Conservation (phyloP, 2,797 vertebrate genomes). For the Scomberomorus guttatus region DNA sequence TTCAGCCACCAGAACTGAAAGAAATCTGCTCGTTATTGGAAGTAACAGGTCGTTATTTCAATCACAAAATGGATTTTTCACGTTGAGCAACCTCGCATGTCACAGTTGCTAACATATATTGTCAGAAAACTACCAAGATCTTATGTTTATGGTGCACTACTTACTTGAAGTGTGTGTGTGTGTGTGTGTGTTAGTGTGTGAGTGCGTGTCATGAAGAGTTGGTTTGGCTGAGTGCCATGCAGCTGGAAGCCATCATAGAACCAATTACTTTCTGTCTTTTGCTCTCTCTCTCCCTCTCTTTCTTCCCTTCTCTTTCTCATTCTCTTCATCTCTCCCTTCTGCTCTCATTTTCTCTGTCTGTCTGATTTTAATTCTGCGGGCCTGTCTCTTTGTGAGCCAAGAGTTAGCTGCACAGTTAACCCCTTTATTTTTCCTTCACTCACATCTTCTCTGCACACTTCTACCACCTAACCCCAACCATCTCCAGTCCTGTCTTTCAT, state of each 20-base stretch:
- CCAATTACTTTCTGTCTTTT: constrained; percentile 95
- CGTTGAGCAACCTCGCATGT: constrained; percentile 44
- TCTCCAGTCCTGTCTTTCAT: constrained; percentile 31
- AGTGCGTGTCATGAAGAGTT: constrained; percentile 66
- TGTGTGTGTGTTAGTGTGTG: constrained; percentile 29
- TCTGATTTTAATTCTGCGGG: constrained; percentile 76
- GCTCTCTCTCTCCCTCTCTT: constrained; percentile 68
- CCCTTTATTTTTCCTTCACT: constrained; percentile 35
- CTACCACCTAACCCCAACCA: constrained; percentile 9
- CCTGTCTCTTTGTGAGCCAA: constrained; percentile 52
- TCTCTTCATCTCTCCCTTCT: constrained; percentile 70
- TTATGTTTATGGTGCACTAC: constrained; percentile 62
- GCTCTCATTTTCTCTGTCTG: constrained; percentile 66
- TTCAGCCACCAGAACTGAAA: constrained; percentile 23
- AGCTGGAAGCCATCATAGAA: constrained; percentile 97
- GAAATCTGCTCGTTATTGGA: constrained; percentile 14
- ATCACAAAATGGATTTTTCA: constrained; percentile 60
- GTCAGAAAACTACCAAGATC: constrained; percentile 62
- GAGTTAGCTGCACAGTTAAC: constrained; percentile 50
- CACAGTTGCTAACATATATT: constrained; percentile 54
- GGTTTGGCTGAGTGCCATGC: constrained; percentile 87
- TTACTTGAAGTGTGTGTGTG: constrained; percentile 40
- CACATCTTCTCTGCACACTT: constrained; percentile 5
- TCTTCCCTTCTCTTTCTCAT: constrained; percentile 54
- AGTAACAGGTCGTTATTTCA: constrained; percentile 60